phyloP scores from a whole-genome alignment of 2,797 vertebrate species.

The Scomberomorus guttatus region DNA sequence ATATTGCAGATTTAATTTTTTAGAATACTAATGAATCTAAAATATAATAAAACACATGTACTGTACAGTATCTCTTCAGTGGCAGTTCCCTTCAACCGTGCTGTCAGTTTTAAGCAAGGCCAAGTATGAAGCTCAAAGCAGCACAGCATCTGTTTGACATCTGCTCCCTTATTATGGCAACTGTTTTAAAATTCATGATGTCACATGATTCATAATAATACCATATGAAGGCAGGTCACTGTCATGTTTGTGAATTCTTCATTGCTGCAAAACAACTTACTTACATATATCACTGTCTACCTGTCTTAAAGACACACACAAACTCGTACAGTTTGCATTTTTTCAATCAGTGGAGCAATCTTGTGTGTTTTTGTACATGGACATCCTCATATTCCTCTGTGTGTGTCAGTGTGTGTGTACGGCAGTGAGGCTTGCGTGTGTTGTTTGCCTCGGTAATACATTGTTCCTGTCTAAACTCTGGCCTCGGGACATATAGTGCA shows the following conservation, averaged over 20 bases:
- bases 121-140: constrained; percentile 1
- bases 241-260: background rate
- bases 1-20: background rate
- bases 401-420: background rate
- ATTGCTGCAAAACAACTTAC: background rate
- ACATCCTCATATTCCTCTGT: background rate
- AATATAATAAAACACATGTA: background rate
- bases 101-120: background rate
- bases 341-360: background rate
- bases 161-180: constrained; percentile 1
- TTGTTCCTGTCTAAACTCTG: constrained; percentile 38
- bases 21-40: background rate
- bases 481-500: constrained; percentile 7
- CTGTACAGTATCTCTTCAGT: too few relatives aligned
- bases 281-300: constrained; percentile 13
- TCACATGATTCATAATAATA: constrained; percentile 1
- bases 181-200: background rate
- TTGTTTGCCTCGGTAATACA: constrained; percentile 18
- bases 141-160: constrained; percentile 15
- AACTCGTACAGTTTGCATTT: background rate
- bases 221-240: background rate
- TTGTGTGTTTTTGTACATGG: background rate
- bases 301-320: background rate
- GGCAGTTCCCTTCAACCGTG: background rate
- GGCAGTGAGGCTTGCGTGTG: background rate